These are phyloP conservation scores for Pygoscelis adeliae DNA, from an alignment of 2,113 vertebrate genomes.

Conservation along the genomic window DNA sequence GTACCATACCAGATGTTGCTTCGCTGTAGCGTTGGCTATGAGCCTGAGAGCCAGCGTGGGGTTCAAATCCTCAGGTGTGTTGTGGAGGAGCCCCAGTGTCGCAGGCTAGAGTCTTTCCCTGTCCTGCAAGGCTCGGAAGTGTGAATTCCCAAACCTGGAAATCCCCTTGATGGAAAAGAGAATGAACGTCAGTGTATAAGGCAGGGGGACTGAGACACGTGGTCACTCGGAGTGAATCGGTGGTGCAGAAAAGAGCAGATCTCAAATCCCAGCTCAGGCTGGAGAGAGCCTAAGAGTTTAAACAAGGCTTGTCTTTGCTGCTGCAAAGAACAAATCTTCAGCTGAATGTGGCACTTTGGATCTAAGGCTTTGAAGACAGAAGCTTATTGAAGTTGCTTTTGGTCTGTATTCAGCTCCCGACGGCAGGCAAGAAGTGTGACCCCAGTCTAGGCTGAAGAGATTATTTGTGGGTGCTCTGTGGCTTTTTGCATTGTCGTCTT, in stretches of 20 bases:
- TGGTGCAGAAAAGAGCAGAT: neutral
- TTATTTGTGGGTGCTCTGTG: neutral
- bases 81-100: neutral
- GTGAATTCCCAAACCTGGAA: neutral
- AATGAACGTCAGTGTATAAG: fast-evolving
- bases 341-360: neutral
- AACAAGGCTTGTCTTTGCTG: neutral
- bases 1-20: neutral
- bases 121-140: neutral
- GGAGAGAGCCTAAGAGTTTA: neutral
- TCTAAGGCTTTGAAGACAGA: neutral
- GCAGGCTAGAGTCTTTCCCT: neutral
- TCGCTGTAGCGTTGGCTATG: fast-evolving
- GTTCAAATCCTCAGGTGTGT: neutral
- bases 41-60: neutral
- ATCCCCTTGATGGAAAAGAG: neutral
- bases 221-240: neutral
- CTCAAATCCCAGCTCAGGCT: neutral
- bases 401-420: neutral
- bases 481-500: neutral
- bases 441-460: neutral
- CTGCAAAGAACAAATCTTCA: neutral
- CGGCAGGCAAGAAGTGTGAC: neutral
- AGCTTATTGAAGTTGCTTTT: neutral
- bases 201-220: neutral